Percentiles rank a stretch among this genome's conserved stretches.
These are phyloP conservation scores for Halcyon badia DNA, from an alignment of 2,797 vertebrate genomes.

Conservation along the genomic window DNA sequence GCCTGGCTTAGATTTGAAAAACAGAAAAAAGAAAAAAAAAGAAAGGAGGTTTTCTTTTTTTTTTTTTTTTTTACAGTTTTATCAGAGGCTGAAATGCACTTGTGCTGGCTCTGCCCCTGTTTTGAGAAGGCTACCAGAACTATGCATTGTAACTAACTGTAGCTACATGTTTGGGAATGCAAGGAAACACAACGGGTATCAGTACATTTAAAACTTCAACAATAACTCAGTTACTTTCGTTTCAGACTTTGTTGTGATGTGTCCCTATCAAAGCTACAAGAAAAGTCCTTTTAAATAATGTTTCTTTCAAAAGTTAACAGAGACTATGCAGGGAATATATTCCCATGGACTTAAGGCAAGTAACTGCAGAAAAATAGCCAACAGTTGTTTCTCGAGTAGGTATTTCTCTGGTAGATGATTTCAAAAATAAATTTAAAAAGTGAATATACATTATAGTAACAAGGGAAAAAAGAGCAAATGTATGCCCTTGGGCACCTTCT, in stretches of 20 bases:
- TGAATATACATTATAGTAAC: background rate
- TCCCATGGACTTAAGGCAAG: background rate
- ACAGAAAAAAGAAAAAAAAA: background rate
- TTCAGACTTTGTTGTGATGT: background rate
- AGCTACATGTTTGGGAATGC: background rate
- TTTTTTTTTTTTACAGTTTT: background rate
- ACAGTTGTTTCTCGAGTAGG: background rate
- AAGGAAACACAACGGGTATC: background rate
- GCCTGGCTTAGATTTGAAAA: background rate
- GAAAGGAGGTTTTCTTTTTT: no score
- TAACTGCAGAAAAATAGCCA: background rate
- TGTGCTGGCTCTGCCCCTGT: fast-evolving
- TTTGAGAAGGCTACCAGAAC: background rate
- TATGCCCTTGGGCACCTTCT: background rate
- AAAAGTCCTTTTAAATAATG: background rate
- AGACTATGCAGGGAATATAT: background rate
- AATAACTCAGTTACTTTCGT: background rate
- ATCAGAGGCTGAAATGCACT: background rate
- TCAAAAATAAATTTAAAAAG: background rate
- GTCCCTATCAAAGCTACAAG: background rate
- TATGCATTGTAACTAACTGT: no score
- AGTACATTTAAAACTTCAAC: background rate
- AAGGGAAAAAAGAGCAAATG: background rate
- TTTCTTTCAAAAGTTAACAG: background rate
- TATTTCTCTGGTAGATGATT: background rate